Percentiles rank a stretch among this genome's conserved stretches.
These are phyloP conservation scores for Fregata magnificens DNA, from an alignment of 2,113 vertebrate genomes.

Conservation along the genomic window DNA sequence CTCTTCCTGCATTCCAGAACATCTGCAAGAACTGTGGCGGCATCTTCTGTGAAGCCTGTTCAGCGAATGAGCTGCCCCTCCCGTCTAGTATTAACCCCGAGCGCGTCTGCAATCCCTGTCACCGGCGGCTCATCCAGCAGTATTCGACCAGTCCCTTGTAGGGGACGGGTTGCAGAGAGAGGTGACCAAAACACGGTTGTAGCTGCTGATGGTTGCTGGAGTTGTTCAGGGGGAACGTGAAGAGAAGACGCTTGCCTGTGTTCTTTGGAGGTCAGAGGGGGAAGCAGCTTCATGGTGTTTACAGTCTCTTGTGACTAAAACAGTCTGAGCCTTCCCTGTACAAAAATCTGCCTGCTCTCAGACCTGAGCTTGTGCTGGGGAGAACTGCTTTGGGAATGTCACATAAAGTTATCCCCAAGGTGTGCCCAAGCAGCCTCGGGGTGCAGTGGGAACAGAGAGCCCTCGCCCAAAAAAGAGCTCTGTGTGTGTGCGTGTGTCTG, in stretches of 20 bases:
- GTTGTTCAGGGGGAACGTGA: not conserved
- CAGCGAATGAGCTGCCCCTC: slow-evolving; percentile 83
- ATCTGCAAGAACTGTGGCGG: slow-evolving; percentile 86
- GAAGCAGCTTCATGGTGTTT: not conserved
- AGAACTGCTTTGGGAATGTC: not conserved
- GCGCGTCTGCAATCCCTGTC: slow-evolving; percentile 82
- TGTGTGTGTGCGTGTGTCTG: too few relatives aligned
- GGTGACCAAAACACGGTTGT: accelerated
- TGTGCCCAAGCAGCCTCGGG: not conserved
- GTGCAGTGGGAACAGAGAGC: not conserved
- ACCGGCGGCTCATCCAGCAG: slow-evolving; percentile 80
- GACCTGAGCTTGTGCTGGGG: not conserved
- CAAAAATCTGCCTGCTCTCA: not conserved
- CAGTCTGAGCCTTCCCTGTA: not conserved
- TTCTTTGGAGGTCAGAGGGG: not conserved
- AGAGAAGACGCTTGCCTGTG: not conserved
- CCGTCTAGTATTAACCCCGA: slow-evolving; percentile 90
- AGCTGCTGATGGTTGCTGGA: not conserved
- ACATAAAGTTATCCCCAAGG: accelerated
- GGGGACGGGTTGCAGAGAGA: not conserved
- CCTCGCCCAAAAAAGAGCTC: not conserved
- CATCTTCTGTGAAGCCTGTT: slow-evolving; percentile 84
- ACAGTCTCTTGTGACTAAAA: not conserved
- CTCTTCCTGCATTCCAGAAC: slow-evolving; percentile 69
- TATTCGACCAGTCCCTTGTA: slow-evolving; percentile 83